Evolutionary conservation across 1,140 invertebrate species (phyloP).

Genomic region (Adelges cooleyi): DNA sequence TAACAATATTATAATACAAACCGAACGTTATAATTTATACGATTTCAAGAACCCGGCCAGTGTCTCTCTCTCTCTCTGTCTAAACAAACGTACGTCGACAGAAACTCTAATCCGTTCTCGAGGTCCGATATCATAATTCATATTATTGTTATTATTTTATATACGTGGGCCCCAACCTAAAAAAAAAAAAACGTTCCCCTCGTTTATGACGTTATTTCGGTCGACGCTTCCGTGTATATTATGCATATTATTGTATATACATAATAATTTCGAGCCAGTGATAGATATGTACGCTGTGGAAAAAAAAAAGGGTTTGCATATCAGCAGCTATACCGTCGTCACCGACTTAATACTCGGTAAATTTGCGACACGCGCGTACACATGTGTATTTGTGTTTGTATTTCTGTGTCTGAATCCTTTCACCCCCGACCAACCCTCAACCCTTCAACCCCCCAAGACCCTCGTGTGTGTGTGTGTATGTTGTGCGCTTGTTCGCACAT

Average conservation of each 20-base stretch:
- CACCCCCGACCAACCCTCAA: too few species aligned
- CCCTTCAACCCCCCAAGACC: too few species aligned
- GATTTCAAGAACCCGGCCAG: conserved; percentile 5
- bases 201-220: too few species aligned
- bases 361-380: conserved; percentile 15
- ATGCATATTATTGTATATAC: too few species aligned
- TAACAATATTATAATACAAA: too few species aligned
- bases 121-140: conserved; percentile 18
- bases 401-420: too few species aligned
- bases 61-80: not conserved
- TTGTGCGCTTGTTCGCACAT: too few species aligned
- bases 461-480: too few species aligned
- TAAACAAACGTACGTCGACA: not conserved
- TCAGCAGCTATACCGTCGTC: not conserved
- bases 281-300: not conserved
- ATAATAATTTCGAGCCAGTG: too few species aligned
- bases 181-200: not conserved
- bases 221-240: too few species aligned
- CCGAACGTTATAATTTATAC: conserved; percentile 17
- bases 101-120: conserved; percentile 17
- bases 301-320: not conserved
- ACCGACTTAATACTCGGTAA: conserved; percentile 20
- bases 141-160: not conserved
- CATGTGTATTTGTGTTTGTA: too few species aligned
- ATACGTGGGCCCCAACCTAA: not conserved